Evolutionary conservation across 2,888 invertebrate species (phyloP).

Genomic region (Hydroisotoma schaefferi): DNA sequence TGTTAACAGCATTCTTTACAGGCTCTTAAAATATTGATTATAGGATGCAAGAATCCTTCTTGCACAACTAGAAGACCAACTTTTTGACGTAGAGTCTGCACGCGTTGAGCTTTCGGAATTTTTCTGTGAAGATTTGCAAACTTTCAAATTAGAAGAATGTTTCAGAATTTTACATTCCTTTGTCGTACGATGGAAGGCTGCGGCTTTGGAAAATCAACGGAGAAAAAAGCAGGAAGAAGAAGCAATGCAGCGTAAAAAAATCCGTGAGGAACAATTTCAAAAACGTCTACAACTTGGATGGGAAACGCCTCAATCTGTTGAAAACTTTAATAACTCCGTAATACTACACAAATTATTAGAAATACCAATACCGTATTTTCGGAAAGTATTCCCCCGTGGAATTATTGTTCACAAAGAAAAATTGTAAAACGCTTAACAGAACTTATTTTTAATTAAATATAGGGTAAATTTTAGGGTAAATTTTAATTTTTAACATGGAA

Average conservation of each 20-base stretch:
- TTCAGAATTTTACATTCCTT: constrained; percentile 85
- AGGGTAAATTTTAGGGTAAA: too few relatives aligned
- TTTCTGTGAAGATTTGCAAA: constrained; percentile 86
- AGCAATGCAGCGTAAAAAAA: constrained; percentile 70
- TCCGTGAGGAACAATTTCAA: constrained; percentile 63
- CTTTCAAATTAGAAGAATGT: constrained; percentile 91
- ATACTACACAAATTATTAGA: background rate
- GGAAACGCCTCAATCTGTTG: constrained; percentile 44
- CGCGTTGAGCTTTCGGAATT: constrained; percentile 80
- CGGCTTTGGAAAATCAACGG: constrained; percentile 78
- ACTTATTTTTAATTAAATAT: too few relatives aligned
- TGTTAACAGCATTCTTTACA: too few relatives aligned
- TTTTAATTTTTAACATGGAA: too few relatives aligned
- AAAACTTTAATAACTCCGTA: constrained; percentile 25
- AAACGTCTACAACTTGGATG: constrained; percentile 46
- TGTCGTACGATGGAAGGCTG: constrained; percentile 79
- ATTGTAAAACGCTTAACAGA: background rate
- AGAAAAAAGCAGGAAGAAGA: constrained; percentile 80
- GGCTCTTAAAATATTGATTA: too few relatives aligned
- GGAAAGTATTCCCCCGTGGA: too few relatives aligned
- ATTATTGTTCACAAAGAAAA: background rate
- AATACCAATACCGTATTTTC: too few relatives aligned
- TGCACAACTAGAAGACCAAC: constrained; percentile 68
- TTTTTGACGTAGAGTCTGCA: constrained; percentile 76
- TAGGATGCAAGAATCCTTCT: constrained; percentile 78